Percentiles rank a stretch among this genome's conserved stretches.
Evolutionary conservation across 1,140 invertebrate genomes (phyloP).

Genomic region (Cardiocondyla obscurior): DNA sequence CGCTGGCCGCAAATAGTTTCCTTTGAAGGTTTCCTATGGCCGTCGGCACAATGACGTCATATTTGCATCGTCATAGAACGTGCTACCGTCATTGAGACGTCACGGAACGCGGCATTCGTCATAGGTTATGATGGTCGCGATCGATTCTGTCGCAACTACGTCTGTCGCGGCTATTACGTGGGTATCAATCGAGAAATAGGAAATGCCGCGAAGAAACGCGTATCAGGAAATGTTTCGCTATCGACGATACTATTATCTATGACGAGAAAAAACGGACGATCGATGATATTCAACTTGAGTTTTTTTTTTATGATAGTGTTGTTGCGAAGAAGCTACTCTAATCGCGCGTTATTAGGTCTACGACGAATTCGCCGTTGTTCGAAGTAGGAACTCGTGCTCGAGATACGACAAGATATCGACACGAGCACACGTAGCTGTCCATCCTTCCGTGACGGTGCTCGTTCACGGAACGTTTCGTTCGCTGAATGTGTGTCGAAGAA

Average conservation of each 20-base stretch:
- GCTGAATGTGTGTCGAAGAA: conserved; percentile 30
- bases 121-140: conserved; percentile 33
- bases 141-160: conserved; percentile 30
- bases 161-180: background rate
- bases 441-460: conserved; percentile 33
- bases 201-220: background rate
- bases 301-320: no score
- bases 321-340: no score
- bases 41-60: conserved; percentile 54
- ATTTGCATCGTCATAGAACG: conserved; percentile 56
- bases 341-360: background rate
- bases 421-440: background rate
- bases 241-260: background rate
- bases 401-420: conserved; percentile 17
- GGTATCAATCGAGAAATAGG: background rate
- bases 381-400: background rate
- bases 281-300: no score
- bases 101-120: conserved; percentile 49
- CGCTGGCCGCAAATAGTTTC: conserved; percentile 28
- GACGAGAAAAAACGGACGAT: background rate
- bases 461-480: conserved; percentile 38
- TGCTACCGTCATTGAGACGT: conserved; percentile 53
- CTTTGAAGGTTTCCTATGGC: conserved; percentile 34
- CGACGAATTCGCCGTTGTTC: background rate
- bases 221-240: background rate